Base-by-base conservation (phyloP, 2,797 vertebrate genomes). In the Melanotaenia maccullochi region DNA sequence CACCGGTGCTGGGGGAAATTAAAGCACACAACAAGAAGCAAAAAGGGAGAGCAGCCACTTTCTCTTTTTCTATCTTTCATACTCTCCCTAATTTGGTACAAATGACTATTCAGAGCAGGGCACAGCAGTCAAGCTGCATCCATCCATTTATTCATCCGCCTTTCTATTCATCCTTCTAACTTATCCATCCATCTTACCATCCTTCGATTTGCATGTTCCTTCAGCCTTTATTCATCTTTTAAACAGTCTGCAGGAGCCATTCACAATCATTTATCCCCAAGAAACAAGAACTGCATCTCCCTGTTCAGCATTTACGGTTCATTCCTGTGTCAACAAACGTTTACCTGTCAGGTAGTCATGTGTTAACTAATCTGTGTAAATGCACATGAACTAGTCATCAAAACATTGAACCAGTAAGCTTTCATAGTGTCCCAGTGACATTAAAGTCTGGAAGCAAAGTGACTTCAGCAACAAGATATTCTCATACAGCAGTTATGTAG, bases 1-100 rank as follows among this genome's bases (percentile, higher is more conserved):
- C 91, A 93, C 88, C 86, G 87, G 73, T 77, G 86, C 85, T 85
- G 89, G 89, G 90, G 89, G 86, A 75, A 92, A 90, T 90, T 90
- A 92, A 87, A 76, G 59, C 36, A 20, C 79, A 64, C 78, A 67
- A 87, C 83, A 84, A 87, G 78, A 63, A 78, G 84, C 78, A 85
- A 80, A 76, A 84, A 75, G 76, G 79, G 79, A 81, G 84, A 72
- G 86, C 73, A 78, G 68, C 79, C 80, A 85, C 82, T 85, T 75
- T 83, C 80, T 85, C 75, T 72, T 81, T 68, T 78, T 83, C 82
- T 77, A 70, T 78, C 87, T 71, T 85, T 84, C 87, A 83, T 24
- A 55, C 59, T 68, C 84, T 82, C 85, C 82, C 63, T 85, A 84
- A 90, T 84, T 84, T 86, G 65, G 56, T 68, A 84, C 73, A 88